A percentile compares a stretch with the other conserved stretches of the same genome.
Conservation (phyloP, 1,140 invertebrate genomes). For the Popillia japonica region DNA sequence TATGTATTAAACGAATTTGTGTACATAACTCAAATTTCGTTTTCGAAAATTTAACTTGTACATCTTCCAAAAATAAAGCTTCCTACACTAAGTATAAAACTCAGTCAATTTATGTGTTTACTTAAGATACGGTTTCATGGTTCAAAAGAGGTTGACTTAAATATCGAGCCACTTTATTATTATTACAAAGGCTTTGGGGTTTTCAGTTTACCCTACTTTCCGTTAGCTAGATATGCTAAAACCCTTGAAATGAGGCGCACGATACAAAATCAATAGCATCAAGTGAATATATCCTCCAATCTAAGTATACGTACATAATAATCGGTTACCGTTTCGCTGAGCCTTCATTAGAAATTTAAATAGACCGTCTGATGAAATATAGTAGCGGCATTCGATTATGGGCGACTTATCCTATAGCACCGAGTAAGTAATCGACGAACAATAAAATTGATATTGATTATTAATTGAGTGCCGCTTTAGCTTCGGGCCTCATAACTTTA, state of each 20-base stretch:
- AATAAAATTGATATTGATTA: slow-evolving; percentile 16
- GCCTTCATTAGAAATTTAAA: slow-evolving; percentile 9
- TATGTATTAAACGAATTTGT: no score
- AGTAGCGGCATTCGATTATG: background rate
- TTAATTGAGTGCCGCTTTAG: slow-evolving; percentile 7
- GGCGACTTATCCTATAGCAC: background rate
- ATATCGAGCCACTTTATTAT: background rate
- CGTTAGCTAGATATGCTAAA: background rate
- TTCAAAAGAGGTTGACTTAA: background rate
- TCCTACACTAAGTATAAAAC: no score
- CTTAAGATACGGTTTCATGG: background rate
- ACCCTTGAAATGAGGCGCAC: background rate
- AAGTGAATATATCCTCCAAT: background rate
- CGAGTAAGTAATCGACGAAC: background rate
- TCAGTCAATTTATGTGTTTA: no score
- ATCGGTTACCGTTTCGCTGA: background rate
- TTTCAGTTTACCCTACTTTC: background rate
- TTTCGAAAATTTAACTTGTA: no score
- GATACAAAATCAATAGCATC: background rate
- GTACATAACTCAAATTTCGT: no score
- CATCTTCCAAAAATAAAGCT: no score
- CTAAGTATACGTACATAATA: background rate
- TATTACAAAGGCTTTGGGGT: background rate
- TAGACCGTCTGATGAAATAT: slow-evolving; percentile 13
- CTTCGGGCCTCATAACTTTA: background rate